These are phyloP conservation scores for Pinctada fucata DNA, from an alignment of 2,888 invertebrate genomes.

Conservation along the genomic window DNA sequence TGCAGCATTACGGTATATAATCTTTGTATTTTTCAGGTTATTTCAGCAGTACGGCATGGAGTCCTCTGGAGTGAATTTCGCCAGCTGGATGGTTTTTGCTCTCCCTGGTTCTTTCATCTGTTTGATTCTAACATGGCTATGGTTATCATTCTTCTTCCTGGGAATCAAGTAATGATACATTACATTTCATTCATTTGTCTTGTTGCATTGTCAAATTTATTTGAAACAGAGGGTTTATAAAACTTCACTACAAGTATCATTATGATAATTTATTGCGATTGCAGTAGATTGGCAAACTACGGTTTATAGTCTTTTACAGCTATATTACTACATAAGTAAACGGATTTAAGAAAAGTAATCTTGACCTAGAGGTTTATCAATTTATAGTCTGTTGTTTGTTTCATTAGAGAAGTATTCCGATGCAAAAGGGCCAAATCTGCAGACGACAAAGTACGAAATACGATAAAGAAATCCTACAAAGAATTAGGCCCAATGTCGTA, in stretches of 20 bases:
- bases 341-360: too few relatives aligned
- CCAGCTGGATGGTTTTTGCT: slow-evolving; percentile 60
- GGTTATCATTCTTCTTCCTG: slow-evolving; percentile 53
- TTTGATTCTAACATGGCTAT: slow-evolving; percentile 68
- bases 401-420: slow-evolving; percentile 13
- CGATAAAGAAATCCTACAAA: slow-evolving; percentile 56
- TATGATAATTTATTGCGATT: too few relatives aligned
- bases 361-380: too few relatives aligned
- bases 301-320: too few relatives aligned
- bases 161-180: slow-evolving; percentile 42
- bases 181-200: background rate
- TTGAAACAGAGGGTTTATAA: background rate
- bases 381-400: background rate
- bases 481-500: slow-evolving; percentile 60
- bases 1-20: too few relatives aligned
- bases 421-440: slow-evolving; percentile 7
- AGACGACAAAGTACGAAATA: slow-evolving; percentile 35
- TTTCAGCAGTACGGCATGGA: slow-evolving; percentile 48
- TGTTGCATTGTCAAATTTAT: slow-evolving; percentile 12
- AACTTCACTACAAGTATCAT: too few relatives aligned
- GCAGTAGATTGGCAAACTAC: too few relatives aligned
- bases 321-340: too few relatives aligned
- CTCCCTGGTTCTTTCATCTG: slow-evolving; percentile 59
- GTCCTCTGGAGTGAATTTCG: slow-evolving; percentile 55
- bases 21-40: slow-evolving; percentile 34